phyloP scores from a whole-genome alignment of 2,888 invertebrate species.

The Pyralis farinalis region DNA sequence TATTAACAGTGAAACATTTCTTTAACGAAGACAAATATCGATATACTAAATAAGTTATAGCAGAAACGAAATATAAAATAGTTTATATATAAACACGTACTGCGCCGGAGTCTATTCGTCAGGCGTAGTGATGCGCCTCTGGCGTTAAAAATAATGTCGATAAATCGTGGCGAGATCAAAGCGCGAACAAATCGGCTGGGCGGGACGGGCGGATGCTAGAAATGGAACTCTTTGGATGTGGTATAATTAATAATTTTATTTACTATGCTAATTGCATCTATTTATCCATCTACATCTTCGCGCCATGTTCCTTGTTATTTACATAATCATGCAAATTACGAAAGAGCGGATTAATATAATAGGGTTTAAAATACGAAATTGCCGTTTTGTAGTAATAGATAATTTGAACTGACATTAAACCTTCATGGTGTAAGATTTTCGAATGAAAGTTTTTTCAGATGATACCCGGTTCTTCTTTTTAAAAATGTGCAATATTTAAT shows the following conservation, averaged over 20 bases:
- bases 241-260: conserved; percentile 13
- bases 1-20: neutral
- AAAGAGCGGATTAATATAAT: too few species aligned
- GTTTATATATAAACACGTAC: conserved; percentile 4
- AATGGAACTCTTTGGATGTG: conserved; percentile 34
- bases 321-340: too few species aligned
- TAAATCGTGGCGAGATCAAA: conserved; percentile 78
- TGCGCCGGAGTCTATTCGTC: conserved; percentile 55
- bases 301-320: too few species aligned
- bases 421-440: too few species aligned
- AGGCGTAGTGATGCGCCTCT: conserved; percentile 66
- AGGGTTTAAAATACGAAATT: too few species aligned
- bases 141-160: conserved; percentile 79
- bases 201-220: conserved; percentile 30
- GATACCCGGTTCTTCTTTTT: too few species aligned
- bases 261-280: too few species aligned
- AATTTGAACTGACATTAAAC: too few species aligned
- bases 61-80: neutral
- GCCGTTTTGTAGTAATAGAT: too few species aligned
- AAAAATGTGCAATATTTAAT: too few species aligned
- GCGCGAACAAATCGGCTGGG: conserved; percentile 75
- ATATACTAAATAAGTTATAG: neutral
- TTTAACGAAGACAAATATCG: conserved; percentile 2
- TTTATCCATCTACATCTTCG: too few species aligned
- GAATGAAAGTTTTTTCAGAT: too few species aligned